Percentiles rank a stretch among this genome's conserved stretches.
Conservation (phyloP, 2,797 vertebrate genomes). For the Siniperca scherzeri region DNA sequence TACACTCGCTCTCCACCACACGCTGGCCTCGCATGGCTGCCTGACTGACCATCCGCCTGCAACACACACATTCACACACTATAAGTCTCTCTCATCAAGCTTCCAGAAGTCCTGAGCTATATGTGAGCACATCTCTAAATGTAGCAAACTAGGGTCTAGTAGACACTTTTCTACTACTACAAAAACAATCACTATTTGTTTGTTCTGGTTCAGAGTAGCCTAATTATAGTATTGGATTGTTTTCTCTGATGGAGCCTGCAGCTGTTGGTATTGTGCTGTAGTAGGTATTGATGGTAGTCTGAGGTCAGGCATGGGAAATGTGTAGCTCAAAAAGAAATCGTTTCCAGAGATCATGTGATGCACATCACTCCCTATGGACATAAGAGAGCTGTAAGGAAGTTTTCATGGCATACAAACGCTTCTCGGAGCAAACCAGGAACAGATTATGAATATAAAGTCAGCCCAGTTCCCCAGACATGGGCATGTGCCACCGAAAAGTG, state of each 20-base stretch:
- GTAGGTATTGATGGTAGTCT: slow-evolving; percentile 64
- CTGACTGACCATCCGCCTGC: slow-evolving; percentile 71
- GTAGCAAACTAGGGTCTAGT: background rate
- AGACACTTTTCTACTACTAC: slow-evolving; percentile 47
- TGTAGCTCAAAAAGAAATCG: slow-evolving; percentile 18
- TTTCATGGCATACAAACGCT: background rate
- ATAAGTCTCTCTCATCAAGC: slow-evolving; percentile 26
- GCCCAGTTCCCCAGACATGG: slow-evolving; percentile 8
- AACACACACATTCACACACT: slow-evolving; percentile 61
- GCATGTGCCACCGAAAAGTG: background rate
- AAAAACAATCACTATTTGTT: slow-evolving; percentile 39
- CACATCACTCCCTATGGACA: background rate
- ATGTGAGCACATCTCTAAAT: slow-evolving; percentile 2
- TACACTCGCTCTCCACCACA: slow-evolving; percentile 65
- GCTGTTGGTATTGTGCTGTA: slow-evolving; percentile 53
- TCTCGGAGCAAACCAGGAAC: slow-evolving; percentile 7
- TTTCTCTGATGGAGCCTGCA: slow-evolving; percentile 61
- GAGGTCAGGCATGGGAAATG: slow-evolving; percentile 35
- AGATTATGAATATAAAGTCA: background rate
- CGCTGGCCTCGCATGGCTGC: slow-evolving; percentile 84
- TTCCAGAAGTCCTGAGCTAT: slow-evolving; percentile 13
- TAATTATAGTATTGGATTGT: slow-evolving; percentile 77
- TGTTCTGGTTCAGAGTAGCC: slow-evolving; percentile 56
- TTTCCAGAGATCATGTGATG: slow-evolving; percentile 37
- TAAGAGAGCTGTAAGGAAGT: background rate